Percentiles rank a stretch among this genome's conserved stretches.
Conservation (phyloP, 1,140 invertebrate species). For the Solen grandis region DNA sequence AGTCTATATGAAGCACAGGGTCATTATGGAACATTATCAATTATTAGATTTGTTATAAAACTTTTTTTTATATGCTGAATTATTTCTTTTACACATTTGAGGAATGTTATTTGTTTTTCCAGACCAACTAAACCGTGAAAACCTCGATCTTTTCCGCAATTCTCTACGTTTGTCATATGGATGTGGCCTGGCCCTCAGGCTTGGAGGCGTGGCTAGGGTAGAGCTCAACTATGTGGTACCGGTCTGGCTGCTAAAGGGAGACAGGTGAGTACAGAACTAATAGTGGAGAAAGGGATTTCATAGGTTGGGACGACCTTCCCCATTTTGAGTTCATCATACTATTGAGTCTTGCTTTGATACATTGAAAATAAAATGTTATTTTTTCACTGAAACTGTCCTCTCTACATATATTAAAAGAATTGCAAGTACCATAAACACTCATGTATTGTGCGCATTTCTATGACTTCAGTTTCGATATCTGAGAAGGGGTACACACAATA, state of each 20-base stretch:
- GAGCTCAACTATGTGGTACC: constrained; percentile 94
- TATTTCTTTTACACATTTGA: too few relatives aligned
- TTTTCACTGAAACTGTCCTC: neutral
- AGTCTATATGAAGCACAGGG: too few relatives aligned
- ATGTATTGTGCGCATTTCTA: neutral
- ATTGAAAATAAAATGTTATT: neutral
- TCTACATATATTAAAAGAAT: neutral
- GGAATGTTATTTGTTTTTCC: constrained; percentile 9
- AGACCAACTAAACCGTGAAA: constrained; percentile 43
- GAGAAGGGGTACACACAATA: too few relatives aligned
- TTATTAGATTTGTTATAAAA: too few relatives aligned
- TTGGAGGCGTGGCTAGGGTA: constrained; percentile 89
- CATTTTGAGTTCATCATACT: neutral
- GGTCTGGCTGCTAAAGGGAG: constrained; percentile 82
- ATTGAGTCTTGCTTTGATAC: neutral
- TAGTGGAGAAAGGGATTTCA: neutral
- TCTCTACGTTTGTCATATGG: constrained; percentile 71
- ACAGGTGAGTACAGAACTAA: constrained; percentile 74
- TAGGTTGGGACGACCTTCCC: neutral
- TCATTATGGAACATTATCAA: too few relatives aligned
- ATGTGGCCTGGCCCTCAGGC: constrained; percentile 82
- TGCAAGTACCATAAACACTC: neutral
- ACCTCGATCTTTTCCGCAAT: constrained; percentile 27
- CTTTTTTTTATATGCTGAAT: too few relatives aligned
- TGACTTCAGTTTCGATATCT: too few relatives aligned